These are phyloP conservation scores for Callinectes sapidus DNA, from an alignment of 2,888 invertebrate species.

Conservation along the genomic window DNA sequence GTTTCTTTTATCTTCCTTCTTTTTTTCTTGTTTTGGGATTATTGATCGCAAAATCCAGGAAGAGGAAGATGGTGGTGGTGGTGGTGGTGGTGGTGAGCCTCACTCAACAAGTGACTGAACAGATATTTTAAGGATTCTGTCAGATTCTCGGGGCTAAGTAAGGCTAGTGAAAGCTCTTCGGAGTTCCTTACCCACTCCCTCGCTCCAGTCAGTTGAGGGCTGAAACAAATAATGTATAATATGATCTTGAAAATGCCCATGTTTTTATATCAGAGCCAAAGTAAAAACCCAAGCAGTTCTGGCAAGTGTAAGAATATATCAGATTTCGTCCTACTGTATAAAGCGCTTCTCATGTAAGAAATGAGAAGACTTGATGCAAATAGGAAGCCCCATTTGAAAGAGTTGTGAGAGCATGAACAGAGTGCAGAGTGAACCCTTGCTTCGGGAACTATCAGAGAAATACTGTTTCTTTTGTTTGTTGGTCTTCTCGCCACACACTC, in stretches of 20 bases:
- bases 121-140: not conserved
- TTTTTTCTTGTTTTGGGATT: not conserved
- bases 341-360: not conserved
- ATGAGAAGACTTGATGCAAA: slow-evolving; percentile 30
- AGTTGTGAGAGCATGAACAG: not conserved
- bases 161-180: not conserved
- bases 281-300: not conserved
- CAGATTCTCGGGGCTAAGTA: not conserved
- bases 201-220: not conserved
- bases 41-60: not conserved
- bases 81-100: not conserved
- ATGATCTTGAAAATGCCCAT: not conserved
- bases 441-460: not conserved
- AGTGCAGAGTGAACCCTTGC: not conserved
- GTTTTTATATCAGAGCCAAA: not conserved
- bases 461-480: not conserved
- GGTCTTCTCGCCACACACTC: not conserved
- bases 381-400: slow-evolving; percentile 10
- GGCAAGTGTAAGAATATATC: slow-evolving; percentile 24
- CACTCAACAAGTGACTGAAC: not conserved
- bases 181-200: not conserved
- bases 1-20: no score
- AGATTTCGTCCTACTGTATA: slow-evolving; percentile 24
- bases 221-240: not conserved
- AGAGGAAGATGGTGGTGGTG: not conserved